Base-by-base conservation (phyloP, 2,888 invertebrate species). In the Coelinius sp. region DNA sequence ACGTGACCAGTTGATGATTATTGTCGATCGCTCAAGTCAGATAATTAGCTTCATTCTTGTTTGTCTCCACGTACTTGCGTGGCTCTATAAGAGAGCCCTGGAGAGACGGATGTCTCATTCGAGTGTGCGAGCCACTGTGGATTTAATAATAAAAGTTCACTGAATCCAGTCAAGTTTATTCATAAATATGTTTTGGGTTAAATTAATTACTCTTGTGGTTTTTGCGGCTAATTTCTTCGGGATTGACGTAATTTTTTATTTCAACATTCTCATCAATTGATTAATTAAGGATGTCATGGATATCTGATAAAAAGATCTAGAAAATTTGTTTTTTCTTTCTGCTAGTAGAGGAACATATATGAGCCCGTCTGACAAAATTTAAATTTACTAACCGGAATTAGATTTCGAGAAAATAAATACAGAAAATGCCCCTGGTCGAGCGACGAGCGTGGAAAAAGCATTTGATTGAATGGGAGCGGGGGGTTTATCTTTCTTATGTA, bases 41-140 rank as follows among this genome's bases (percentile, higher is more conserved):
- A 59, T 59, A 59, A 59, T 59, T 35, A 31, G 17, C 35, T 35
- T 59, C 20, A 59, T 17, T 59, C 59, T 31, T 59, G 59, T 59
- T 59, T 59, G 17, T 35, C 7, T 14, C 17, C 8, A 31, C n/a
- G 31, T 35, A 59, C 35, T 59, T 17, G 59, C 59, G 14, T 59
- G 31, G 59, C 31, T 59, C 10, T 59, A 59, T 59, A 59, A 59
- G n/a, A 31, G 35, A 31, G 31, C 17, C 20, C 17, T 4, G 17
- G 25, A 12, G 25, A 59, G 59, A 35, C 17, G 20, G 35, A 35
- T 59, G 59, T 53, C 24, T 31, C 59, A 59, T 59, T 27, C 6
- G 25, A n/a, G 25, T 12, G 12, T 53, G 41, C 41, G 41, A 49
- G 46, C 46, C 20, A 49, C 46, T 49, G 46, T 17, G 20, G 46